Conservation (phyloP, 2,888 invertebrate species). For the Diarsia rubi region DNA sequence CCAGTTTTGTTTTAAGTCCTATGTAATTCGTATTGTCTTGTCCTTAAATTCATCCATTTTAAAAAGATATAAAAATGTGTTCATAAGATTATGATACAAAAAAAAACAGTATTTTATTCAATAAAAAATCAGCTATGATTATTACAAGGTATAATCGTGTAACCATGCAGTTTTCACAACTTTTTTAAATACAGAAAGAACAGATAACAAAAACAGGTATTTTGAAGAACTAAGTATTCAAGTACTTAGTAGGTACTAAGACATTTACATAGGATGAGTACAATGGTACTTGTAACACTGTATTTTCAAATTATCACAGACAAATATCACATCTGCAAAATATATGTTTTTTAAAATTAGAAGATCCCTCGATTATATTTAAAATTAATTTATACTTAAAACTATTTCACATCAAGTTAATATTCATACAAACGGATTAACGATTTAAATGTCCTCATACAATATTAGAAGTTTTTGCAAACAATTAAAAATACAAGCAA, state of each 20-base stretch:
- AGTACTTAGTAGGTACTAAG: background rate
- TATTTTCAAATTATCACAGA: constrained; percentile 82
- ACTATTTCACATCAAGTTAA: constrained; percentile 39
- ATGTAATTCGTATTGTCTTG: constrained; percentile 21
- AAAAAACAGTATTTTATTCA: background rate
- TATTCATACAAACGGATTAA: constrained; percentile 29
- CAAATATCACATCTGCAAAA: constrained; percentile 81
- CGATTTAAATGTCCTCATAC: constrained; percentile 6
- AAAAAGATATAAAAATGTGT: background rate
- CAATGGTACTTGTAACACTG: constrained; percentile 46
- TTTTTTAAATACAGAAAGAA: background rate
- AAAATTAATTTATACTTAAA: constrained; percentile 52
- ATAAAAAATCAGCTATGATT: background rate
- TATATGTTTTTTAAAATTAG: constrained; percentile 61
- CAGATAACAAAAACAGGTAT: constrained; percentile 4
- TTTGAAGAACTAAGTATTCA: background rate
- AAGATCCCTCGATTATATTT: constrained; percentile 68
- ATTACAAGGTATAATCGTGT: background rate
- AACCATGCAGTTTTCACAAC: background rate
- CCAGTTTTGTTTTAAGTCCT: too few relatives aligned
- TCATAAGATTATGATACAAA: background rate
- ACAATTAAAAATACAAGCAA: constrained; percentile 1
- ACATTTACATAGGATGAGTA: constrained; percentile 3
- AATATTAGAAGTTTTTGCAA: constrained; percentile 20
- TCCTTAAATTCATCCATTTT: constrained; percentile 22